Evolutionary conservation across 2,113 vertebrate species (phyloP).

Genomic region (Psettodes erumei): DNA sequence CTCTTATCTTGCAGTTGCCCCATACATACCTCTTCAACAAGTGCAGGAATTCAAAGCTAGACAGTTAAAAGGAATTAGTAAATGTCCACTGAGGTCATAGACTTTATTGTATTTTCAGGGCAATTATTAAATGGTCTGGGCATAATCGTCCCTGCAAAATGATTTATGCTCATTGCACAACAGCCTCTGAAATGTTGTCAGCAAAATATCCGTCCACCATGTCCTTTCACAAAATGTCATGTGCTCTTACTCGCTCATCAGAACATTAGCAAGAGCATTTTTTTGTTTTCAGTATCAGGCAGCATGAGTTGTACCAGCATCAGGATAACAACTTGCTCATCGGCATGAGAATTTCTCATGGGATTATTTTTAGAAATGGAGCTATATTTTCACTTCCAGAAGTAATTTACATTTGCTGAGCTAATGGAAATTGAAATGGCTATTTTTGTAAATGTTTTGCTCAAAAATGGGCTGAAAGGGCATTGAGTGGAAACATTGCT

Average conservation of each 20-base stretch:
- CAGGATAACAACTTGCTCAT: constrained; percentile 11
- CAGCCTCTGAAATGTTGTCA: not conserved
- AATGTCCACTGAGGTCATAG: too few relatives aligned
- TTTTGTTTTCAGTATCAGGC: constrained; percentile 2
- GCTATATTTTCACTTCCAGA: constrained; percentile 40
- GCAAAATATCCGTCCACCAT: not conserved
- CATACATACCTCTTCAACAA: not conserved
- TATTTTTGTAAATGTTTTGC: constrained; percentile 37
- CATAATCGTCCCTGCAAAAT: not conserved
- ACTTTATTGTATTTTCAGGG: not conserved
- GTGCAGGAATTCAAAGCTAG: not conserved
- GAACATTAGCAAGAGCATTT: not conserved
- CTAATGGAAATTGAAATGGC: constrained; percentile 47
- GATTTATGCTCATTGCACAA: not conserved
- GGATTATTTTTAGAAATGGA: constrained; percentile 60
- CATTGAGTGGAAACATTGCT: not conserved
- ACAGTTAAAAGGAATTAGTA: not conserved
- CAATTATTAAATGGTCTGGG: not conserved
- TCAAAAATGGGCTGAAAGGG: not conserved
- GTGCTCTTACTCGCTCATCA: not conserved
- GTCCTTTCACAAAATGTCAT: constrained; percentile 38
- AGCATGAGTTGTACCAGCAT: not conserved
- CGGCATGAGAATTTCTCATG: constrained; percentile 61
- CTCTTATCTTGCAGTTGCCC: not conserved
- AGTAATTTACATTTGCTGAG: constrained; percentile 33